Evolutionary conservation across 2,888 invertebrate genomes (phyloP).

Genomic region (Cephus nigrinus): DNA sequence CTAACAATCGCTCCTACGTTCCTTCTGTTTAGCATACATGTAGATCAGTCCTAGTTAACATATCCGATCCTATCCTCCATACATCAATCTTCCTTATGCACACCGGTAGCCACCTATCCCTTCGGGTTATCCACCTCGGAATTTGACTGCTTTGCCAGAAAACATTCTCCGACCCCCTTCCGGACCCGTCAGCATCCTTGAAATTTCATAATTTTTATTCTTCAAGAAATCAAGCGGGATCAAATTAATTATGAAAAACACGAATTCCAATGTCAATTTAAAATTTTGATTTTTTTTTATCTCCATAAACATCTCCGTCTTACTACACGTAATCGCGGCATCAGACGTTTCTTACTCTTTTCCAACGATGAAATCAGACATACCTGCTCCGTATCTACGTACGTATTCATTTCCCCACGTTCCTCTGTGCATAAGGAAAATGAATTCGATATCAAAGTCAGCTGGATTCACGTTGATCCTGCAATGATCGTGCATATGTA

Average conservation of each 20-base stretch:
- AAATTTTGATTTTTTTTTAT: not conserved
- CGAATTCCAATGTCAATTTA: not conserved
- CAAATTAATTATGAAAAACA: not conserved
- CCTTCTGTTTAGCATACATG: conserved; percentile 47
- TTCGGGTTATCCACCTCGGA: not conserved
- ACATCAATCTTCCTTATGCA: conserved; percentile 36
- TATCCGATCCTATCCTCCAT: conserved; percentile 38
- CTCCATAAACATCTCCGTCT: not conserved
- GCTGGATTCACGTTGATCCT: not conserved
- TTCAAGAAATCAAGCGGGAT: not conserved
- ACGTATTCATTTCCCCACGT: not conserved
- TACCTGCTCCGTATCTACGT: not conserved
- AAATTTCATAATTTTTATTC: not conserved
- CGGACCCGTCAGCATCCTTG: not conserved
- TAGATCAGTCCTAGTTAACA: conserved; percentile 45
- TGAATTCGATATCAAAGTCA: not conserved
- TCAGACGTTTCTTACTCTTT: not conserved
- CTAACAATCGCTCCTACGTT: conserved; percentile 38
- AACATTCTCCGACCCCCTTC: not conserved
- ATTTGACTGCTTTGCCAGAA: not conserved
- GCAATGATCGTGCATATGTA: conserved; percentile 8
- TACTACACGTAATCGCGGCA: not conserved
- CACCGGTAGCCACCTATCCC: conserved; percentile 9
- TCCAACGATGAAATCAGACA: not conserved
- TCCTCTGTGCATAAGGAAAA: not conserved